Evolutionary conservation across 2,113 vertebrate species (phyloP).

Genomic region (Pedetes capensis): DNA sequence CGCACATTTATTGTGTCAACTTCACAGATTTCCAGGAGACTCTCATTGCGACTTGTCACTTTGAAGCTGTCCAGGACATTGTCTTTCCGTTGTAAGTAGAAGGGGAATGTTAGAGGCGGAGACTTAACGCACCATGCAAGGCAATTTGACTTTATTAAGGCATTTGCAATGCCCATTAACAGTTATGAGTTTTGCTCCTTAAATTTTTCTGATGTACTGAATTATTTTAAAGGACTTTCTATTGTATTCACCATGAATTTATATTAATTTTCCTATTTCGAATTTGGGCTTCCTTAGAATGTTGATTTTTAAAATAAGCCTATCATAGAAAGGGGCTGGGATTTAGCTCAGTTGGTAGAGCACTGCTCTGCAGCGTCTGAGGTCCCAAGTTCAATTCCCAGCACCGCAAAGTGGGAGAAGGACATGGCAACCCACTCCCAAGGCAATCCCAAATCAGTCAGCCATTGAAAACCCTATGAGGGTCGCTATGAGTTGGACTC

Average conservation of each 20-base stretch:
- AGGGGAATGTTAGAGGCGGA: background rate
- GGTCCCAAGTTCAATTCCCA: too few relatives aligned
- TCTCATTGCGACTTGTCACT: slow-evolving; percentile 88
- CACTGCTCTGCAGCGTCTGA: too few relatives aligned
- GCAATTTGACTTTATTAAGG: background rate
- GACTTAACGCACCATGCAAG: background rate
- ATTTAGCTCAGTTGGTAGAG: too few relatives aligned
- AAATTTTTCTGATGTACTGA: background rate
- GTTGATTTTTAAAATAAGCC: background rate
- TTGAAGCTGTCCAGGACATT: slow-evolving; percentile 83
- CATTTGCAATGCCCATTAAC: background rate
- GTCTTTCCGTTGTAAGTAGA: slow-evolving; percentile 89
- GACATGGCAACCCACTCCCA: too few relatives aligned
- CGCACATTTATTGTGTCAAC: slow-evolving; percentile 86
- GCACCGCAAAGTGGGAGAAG: too few relatives aligned
- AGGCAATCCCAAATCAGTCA: too few relatives aligned
- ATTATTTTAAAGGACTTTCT: slow-evolving; percentile 1
- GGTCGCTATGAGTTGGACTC: too few relatives aligned
- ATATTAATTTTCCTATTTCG: background rate
- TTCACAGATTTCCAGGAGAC: slow-evolving; percentile 87
- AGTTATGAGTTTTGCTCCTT: background rate
- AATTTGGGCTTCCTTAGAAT: slow-evolving; percentile 9
- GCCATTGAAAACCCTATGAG: too few relatives aligned
- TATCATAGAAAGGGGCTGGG: background rate
- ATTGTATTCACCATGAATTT: background rate